Percentiles rank a stretch among this genome's conserved stretches.
Conservation (phyloP, 1,140 invertebrate species). For the Neotoxoptera formosana region DNA sequence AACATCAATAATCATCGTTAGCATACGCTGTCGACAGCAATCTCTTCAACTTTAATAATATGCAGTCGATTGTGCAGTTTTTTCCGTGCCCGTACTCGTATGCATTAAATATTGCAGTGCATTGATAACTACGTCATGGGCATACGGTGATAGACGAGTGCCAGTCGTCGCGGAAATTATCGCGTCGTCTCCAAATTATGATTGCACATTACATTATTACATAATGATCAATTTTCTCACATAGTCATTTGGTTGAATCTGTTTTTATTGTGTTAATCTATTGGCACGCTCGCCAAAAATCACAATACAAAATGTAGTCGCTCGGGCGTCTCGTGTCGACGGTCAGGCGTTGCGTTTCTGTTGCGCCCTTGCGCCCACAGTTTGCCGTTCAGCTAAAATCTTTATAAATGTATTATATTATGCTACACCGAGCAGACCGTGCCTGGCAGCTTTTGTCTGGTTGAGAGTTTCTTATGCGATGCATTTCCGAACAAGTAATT, state of each 20-base stretch:
- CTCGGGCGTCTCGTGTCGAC: not conserved
- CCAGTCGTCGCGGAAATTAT: not conserved
- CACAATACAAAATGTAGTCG: not conserved
- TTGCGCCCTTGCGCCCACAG: not conserved
- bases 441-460: not conserved
- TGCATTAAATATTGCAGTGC: not conserved
- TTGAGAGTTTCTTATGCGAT: not conserved
- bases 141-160: not conserved
- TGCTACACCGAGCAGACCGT: not conserved
- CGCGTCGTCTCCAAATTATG: not conserved
- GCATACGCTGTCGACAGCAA: not conserved
- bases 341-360: not conserved
- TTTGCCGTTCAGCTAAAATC: not conserved
- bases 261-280: not conserved
- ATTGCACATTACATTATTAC: not conserved
- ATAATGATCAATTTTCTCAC: slow-evolving; percentile 19
- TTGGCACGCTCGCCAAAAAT: not conserved
- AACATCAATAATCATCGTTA: not conserved
- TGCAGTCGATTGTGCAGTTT: not conserved
- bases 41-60: not conserved
- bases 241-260: not conserved
- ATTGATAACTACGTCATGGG: not conserved
- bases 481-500: not conserved
- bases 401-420: not conserved
- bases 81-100: not conserved